phyloP scores from a whole-genome alignment of 2,797 vertebrate genomes.

The Alauda arvensis region DNA sequence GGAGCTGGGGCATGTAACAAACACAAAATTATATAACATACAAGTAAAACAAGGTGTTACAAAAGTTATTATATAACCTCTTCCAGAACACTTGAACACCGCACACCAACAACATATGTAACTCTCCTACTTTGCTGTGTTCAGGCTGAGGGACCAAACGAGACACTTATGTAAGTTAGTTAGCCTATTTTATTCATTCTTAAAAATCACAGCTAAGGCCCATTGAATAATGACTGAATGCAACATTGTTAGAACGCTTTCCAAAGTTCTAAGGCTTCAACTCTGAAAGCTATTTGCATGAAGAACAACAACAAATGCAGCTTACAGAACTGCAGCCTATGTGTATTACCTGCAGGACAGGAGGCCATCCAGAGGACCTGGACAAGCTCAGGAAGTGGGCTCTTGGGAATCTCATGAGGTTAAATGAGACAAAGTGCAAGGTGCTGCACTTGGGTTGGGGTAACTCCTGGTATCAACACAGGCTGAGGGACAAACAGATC shows the following conservation, averaged over 20 bases:
- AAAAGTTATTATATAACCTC: background rate
- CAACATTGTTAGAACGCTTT: rapidly evolving
- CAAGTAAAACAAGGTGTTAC: background rate
- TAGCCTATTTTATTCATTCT: background rate
- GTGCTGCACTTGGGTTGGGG: background rate
- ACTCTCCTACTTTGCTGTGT: background rate
- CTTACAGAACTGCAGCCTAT: background rate
- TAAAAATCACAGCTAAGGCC: background rate
- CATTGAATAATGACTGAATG: background rate
- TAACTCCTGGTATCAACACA: background rate
- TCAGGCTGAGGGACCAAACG: background rate
- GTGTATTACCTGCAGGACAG: background rate
- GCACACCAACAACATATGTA: background rate
- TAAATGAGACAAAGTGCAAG: background rate
- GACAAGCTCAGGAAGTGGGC: background rate
- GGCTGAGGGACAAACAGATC: background rate
- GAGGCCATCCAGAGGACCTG: background rate
- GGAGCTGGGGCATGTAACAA: background rate
- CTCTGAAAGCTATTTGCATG: background rate
- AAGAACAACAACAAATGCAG: background rate
- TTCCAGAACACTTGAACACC: background rate
- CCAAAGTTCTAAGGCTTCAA: background rate
- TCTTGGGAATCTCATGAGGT: background rate
- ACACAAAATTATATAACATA: background rate
- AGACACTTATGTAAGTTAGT: background rate